Evolutionary conservation across 2,888 invertebrate genomes (phyloP).

Genomic region (Adelognathus sp.): DNA sequence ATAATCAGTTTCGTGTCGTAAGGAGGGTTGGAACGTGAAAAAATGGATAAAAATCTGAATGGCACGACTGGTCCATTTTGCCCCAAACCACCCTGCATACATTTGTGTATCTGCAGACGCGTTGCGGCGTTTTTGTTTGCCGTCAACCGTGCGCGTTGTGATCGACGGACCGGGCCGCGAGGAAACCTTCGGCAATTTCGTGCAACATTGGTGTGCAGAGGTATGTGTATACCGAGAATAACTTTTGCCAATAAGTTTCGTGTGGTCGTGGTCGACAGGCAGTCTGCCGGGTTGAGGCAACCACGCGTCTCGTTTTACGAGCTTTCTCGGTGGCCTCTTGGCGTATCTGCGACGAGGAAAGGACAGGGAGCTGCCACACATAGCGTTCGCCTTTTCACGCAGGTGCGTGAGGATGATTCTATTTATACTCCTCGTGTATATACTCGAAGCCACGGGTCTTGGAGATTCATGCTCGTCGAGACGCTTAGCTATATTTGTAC

Average conservation of each 20-base stretch:
- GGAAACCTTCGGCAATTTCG: constrained; percentile 4
- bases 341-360: constrained; percentile 3
- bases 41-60: no score
- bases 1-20: no score
- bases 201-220: no score
- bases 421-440: constrained; percentile 28
- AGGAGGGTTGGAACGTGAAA: no score
- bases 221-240: constrained; percentile 20
- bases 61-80: no score
- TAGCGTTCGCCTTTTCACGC: constrained; percentile 34
- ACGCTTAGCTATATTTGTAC: background rate
- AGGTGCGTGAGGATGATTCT: constrained; percentile 45
- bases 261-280: constrained; percentile 18
- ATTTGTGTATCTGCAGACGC: background rate
- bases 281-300: background rate
- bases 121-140: constrained; percentile 8
- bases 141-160: background rate
- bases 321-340: constrained; percentile 20
- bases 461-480: constrained; percentile 27
- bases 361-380: background rate
- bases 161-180: constrained; percentile 1
- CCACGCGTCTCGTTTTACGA: constrained; percentile 52
- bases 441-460: background rate
- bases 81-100: no score
- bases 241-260: constrained; percentile 54